Evolutionary conservation across 2,888 invertebrate species (phyloP), one percentile per base, ranked within the genome.

Genomic region (Erpobdella octoculata): DNA sequence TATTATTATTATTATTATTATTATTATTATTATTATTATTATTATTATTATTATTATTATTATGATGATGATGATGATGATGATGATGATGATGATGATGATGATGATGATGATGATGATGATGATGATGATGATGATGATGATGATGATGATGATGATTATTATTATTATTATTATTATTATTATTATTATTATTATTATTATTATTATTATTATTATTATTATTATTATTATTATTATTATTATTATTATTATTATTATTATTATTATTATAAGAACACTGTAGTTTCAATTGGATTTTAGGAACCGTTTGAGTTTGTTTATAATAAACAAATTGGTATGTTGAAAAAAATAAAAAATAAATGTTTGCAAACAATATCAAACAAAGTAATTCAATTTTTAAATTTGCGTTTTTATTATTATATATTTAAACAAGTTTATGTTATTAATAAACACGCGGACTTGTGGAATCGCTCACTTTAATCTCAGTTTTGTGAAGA

Each of bases 31-130:
- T 18, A 41, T 41, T 18, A 41, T 41, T 41, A 41, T 41, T 41
- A 59, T 25, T 59, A 21, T 21, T 25, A 59, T 59, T 59, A 21
- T 59, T 59, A 59, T 12, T 21, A 59, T 59, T 59, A 59, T 62
- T 35, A 28, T 31, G 66, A 66, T 66, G 21, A 28, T 18, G 66
- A 41, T 66, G 64, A 64, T 64, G 18, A 64, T 36, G 64, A 64
- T 36, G 35, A 64, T 33, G 64, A 64, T 64, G 64, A 6, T 15
- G 37, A 64, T 36, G 64, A 64, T 64, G 64, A 36, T 36, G 64
- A 36, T 35, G 15, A 36, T 33, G 35, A 36, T 33, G 64, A 21
- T 36, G n/a, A 18, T 33, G 36, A 25, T 64, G 33, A 33, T 21
- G 15, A 25, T 25, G 31, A 33, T 64, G 18, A 25, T 18, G 53